These are phyloP conservation scores for Tuta absoluta DNA, from an alignment of 2,888 invertebrate genomes.

Conservation along the genomic window DNA sequence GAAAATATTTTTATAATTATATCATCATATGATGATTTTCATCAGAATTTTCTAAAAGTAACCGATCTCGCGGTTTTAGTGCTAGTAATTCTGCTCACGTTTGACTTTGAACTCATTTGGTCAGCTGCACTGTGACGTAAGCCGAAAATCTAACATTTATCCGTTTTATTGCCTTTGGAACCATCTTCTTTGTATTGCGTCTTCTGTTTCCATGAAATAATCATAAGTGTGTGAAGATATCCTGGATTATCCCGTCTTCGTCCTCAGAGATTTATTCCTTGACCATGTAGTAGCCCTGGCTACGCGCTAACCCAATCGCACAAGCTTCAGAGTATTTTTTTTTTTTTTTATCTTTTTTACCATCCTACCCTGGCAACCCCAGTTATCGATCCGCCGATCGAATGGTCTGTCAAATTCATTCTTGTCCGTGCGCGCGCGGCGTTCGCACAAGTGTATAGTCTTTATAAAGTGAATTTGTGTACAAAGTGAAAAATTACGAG, in stretches of 20 bases:
- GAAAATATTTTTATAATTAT: too few species aligned
- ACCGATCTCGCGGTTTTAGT: background rate
- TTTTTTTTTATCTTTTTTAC: too few species aligned
- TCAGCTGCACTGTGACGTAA: conserved; percentile 9
- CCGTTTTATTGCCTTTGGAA: background rate
- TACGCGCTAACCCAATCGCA: too few species aligned
- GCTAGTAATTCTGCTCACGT: background rate
- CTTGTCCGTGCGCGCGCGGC: conserved; percentile 13
- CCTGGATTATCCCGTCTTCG: background rate
- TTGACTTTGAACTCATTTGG: background rate
- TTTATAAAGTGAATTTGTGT: background rate
- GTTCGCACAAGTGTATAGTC: background rate
- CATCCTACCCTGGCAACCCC: too few species aligned
- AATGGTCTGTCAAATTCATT: too few species aligned
- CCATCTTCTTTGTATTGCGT: background rate
- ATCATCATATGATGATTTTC: too few species aligned
- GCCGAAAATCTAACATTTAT: conserved; percentile 1
- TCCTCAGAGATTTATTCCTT: too few species aligned
- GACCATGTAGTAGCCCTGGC: too few species aligned
- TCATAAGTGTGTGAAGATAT: background rate
- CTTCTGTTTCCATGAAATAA: background rate
- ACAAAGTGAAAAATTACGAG: too few species aligned
- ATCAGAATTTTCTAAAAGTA: background rate
- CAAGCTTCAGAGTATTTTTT: too few species aligned
- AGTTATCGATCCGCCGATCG: too few species aligned